phyloP scores from a whole-genome alignment of 1,140 invertebrate species.

The Drosophila lacteicornis region DNA sequence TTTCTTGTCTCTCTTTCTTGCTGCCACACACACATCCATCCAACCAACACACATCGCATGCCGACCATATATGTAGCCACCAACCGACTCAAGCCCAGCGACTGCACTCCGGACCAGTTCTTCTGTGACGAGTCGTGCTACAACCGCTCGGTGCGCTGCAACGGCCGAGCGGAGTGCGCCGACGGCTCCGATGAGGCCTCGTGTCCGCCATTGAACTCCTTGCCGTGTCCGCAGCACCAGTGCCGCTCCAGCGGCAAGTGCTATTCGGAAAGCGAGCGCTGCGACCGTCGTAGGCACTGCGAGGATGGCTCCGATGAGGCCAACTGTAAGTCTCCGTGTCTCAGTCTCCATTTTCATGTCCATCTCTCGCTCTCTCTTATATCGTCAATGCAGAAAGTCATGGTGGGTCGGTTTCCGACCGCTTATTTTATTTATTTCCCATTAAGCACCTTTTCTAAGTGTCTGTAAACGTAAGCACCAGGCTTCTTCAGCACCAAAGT shows the following conservation, averaged over 20 bases:
- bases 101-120: conserved; percentile 84
- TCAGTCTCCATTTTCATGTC: conserved; percentile 3
- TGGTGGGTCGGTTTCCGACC: neutral
- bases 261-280: conserved; percentile 83
- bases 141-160: conserved; percentile 85
- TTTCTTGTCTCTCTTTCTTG: conserved; percentile 65
- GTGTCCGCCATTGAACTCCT: conserved; percentile 53
- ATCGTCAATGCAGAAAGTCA: too few species aligned
- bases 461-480: conserved; percentile 11
- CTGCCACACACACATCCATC: conserved; percentile 15
- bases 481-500: neutral
- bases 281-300: conserved; percentile 87
- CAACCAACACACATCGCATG: conserved; percentile 37
- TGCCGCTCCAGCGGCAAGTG: conserved; percentile 81
- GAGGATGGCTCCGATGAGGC: conserved; percentile 87
- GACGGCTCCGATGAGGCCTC: conserved; percentile 86
- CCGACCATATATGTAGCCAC: conserved; percentile 55
- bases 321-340: conserved; percentile 86
- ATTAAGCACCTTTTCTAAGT: conserved; percentile 8
- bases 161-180: conserved; percentile 85
- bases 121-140: conserved; percentile 86
- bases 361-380: neutral
- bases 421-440: neutral
- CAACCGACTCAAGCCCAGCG: conserved; percentile 71
- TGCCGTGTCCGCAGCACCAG: conserved; percentile 71